Conservation (phyloP, 2,113 vertebrate species). For the Coreoperca whiteheadi region DNA sequence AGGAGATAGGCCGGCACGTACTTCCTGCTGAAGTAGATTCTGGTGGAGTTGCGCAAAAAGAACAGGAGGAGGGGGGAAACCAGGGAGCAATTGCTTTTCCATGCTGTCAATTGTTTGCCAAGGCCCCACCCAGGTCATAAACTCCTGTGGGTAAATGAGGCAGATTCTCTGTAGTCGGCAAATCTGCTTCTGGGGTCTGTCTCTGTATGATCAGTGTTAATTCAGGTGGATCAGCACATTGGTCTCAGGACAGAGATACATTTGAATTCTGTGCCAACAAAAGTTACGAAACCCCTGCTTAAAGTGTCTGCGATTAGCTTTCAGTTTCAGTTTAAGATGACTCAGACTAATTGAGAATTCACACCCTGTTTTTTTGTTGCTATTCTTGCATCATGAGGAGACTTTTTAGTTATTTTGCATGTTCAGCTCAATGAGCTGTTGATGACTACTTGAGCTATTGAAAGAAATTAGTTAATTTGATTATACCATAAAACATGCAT, state of each 20-base stretch:
- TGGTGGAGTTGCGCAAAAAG: conserved; percentile 46
- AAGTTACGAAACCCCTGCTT: background rate
- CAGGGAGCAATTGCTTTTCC: conserved; percentile 46
- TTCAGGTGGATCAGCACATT: background rate
- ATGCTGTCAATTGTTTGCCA: conserved; percentile 54
- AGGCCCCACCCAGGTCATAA: conserved; percentile 59
- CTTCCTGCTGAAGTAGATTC: conserved; percentile 65
- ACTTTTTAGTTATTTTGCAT: conserved; percentile 6
- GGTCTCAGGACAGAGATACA: background rate
- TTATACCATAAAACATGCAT: background rate
- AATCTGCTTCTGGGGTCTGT: background rate
- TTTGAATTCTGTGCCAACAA: background rate
- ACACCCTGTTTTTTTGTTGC: conserved; percentile 1
- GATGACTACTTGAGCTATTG: conserved; percentile 1
- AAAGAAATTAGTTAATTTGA: conserved; percentile 10
- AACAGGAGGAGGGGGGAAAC: conserved; percentile 29
- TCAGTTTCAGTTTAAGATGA: conserved; percentile 50
- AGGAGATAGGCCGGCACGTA: conserved; percentile 40
- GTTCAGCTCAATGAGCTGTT: conserved; percentile 1
- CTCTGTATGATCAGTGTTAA: background rate
- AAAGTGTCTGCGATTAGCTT: background rate
- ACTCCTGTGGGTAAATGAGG: conserved; percentile 23
- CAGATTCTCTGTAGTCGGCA: conserved; percentile 11
- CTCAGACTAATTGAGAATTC: conserved; percentile 12
- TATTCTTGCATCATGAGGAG: background rate